Conservation (phyloP, 1,140 invertebrate genomes). For the Bombus impatiens region DNA sequence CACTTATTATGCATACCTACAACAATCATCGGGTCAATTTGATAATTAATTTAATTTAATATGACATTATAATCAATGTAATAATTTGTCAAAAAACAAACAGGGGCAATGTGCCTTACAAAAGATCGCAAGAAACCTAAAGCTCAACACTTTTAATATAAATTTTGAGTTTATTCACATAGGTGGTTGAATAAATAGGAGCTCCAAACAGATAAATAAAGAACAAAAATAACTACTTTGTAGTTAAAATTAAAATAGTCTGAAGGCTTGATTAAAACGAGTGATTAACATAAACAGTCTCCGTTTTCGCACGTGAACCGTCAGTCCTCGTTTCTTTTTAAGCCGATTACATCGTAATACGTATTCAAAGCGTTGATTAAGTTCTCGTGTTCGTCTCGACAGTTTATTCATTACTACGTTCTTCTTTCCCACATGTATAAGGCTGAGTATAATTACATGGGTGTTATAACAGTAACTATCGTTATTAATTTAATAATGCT, state of each 20-base stretch:
- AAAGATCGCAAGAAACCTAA: not conserved
- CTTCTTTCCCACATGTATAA: not conserved
- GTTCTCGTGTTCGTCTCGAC: not conserved
- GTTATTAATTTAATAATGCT: not conserved
- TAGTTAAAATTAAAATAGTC: not conserved
- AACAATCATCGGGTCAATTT: not conserved
- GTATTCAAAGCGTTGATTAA: slow-evolving; percentile 2
- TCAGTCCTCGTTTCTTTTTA: not conserved
- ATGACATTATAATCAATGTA: not conserved
- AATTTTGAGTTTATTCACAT: not conserved
- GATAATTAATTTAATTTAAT: too few species aligned
- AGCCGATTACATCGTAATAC: not conserved
- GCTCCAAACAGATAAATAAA: not conserved
- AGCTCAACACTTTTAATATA: not conserved
- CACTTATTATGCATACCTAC: not conserved
- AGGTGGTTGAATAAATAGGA: not conserved
- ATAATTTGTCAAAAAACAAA: not conserved
- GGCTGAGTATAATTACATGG: not conserved
- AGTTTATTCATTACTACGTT: not conserved
- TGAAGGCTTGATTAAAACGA: not conserved
- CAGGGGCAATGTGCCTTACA: too few species aligned
- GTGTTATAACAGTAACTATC: not conserved
- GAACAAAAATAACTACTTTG: not conserved
- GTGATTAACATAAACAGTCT: not conserved
- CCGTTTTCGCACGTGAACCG: not conserved